Percentiles rank a stretch among this genome's conserved stretches.
phyloP scores from a whole-genome alignment of 2,113 vertebrate genomes.

The Vulpes ferrilata region DNA sequence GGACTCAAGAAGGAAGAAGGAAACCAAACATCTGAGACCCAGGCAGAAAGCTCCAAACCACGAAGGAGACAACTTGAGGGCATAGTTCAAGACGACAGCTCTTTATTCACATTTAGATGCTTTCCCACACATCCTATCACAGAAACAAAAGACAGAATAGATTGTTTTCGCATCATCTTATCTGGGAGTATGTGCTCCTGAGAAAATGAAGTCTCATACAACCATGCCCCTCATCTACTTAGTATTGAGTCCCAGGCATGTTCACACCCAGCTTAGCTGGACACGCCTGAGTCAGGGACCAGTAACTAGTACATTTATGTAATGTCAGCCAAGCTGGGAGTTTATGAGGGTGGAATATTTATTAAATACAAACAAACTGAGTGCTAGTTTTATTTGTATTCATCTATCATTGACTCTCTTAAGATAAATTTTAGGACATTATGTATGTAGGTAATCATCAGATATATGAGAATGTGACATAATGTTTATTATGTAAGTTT shows the following conservation, averaged over 20 bases:
- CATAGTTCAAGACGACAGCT: not conserved
- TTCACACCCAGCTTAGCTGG: not conserved
- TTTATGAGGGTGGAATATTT: not conserved
- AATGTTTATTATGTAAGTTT: not conserved
- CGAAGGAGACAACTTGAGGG: not conserved
- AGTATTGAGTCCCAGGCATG: not conserved
- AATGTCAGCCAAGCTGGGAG: not conserved
- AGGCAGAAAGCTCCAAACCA: not conserved
- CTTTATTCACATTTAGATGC: not conserved
- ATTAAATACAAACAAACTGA: not conserved
- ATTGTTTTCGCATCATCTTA: not conserved
- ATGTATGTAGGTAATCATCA: not conserved
- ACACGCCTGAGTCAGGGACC: not conserved
- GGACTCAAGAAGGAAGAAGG: not conserved
- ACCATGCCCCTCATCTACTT: not conserved
- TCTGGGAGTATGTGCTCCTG: not conserved
- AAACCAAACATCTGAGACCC: not conserved
- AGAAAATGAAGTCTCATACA: not conserved
- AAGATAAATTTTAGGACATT: not conserved
- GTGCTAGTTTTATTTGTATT: not conserved
- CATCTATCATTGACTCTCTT: not conserved
- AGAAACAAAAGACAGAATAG: not conserved
- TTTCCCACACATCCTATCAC: not conserved
- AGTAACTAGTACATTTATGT: not conserved
- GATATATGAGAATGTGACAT: slow-evolving; percentile 6